These are phyloP conservation scores for Peromyscus californicus DNA, from an alignment of 2,113 vertebrate species.

Conservation along the genomic window DNA sequence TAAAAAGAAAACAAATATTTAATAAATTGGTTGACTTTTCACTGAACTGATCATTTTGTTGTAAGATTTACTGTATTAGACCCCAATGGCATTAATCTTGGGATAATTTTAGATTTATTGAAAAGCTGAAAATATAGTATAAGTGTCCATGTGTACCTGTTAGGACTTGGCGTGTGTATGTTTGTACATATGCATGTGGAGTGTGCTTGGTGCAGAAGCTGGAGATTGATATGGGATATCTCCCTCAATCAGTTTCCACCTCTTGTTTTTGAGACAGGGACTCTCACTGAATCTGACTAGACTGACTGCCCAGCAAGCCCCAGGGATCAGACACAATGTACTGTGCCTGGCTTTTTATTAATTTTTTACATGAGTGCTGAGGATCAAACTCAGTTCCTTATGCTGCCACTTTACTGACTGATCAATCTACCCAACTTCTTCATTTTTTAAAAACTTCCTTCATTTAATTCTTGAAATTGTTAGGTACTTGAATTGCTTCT, in stretches of 20 bases:
- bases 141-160: neutral
- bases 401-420: neutral
- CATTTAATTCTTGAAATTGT: constrained; percentile 64
- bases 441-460: constrained; percentile 23
- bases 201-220: neutral
- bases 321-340: neutral
- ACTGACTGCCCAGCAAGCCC: neutral
- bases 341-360: neutral
- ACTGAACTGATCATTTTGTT: constrained; percentile 31
- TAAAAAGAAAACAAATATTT: constrained; percentile 50
- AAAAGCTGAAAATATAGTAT: neutral
- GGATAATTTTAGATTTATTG: constrained; percentile 54
- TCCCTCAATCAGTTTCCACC: neutral
- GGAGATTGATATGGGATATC: neutral
- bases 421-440: neutral
- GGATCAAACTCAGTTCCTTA: neutral
- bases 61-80: neutral
- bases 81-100: constrained; percentile 43
- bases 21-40: constrained; percentile 44
- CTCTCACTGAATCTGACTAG: neutral
- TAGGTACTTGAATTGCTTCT: constrained; percentile 59
- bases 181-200: neutral
- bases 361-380: neutral
- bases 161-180: neutral
- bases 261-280: neutral